Base-by-base conservation (phyloP, 37 sponge, comb jelly and placozoan genomes). In the Cladorhizidae sp. region DNA sequence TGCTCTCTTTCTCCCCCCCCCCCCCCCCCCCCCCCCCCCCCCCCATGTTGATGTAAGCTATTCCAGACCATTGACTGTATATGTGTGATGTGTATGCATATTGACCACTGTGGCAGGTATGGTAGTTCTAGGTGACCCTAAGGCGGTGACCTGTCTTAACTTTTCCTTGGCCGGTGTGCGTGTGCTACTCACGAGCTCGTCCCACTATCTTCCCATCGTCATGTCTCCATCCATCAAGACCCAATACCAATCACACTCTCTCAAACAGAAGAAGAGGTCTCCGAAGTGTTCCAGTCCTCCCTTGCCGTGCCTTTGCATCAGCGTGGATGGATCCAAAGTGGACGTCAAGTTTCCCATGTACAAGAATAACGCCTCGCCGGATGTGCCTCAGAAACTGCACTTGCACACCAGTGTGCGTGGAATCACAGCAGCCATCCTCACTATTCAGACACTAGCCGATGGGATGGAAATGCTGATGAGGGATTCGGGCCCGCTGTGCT, bases 101-200 rank as follows among this genome's bases (percentile, higher is more conserved):
- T n/a, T n/a, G n/a, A n/a, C n/a, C n/a, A n/a, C n/a, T n/a, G n/a
- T n/a, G n/a, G 0, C 79, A 89, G 89, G 89, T 42, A 83, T 84
- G 85, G 80, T 83, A 3, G 85, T 87, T 7, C 41, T 87, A 59
- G 93, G 93, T 22, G 93, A 92, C 59, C 86, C 85, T 32, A 68
- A 72, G 15, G 93, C 93, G 0, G 79, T 80, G 45, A 88, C 93
- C 39, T 20, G 14, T 12, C 64, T 88, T 23, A 58, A 56, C 28
- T 55, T 88, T 20, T 22, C 29, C 3, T 0, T 77, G 6, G 9
- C 61, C 38, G 64, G 52, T 1, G 52, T 42, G 20, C 25, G 29
- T 5, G 23, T 75, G 1, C 23, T 51, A 40, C 37, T 92, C 3
- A 67, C 89, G 0, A 20, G 64, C 12, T 78, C 71, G 64, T 29